phyloP scores from a whole-genome alignment of 2,797 vertebrate species.

The Prunella strophiata region DNA sequence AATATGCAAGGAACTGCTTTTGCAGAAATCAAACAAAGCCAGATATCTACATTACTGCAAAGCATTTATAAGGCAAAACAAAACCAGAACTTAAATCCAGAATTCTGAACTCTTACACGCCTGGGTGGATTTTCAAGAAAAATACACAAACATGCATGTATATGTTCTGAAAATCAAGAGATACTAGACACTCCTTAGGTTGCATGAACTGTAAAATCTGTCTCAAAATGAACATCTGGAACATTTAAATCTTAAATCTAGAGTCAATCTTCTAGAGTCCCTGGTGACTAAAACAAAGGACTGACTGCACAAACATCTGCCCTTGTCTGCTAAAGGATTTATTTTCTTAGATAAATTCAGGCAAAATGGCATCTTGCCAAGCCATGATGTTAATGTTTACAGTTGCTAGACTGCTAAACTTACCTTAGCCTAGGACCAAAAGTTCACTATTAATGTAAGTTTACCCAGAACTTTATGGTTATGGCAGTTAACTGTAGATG shows the following conservation, averaged over 20 bases:
- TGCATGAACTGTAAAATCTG: constrained; percentile 51
- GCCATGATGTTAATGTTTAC: neutral
- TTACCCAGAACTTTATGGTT: neutral
- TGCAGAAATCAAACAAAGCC: constrained; percentile 11
- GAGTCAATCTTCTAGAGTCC: constrained; percentile 8
- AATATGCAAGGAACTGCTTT: constrained; percentile 7
- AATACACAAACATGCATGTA: neutral
- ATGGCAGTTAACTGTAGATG: neutral
- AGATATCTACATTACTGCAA: neutral
- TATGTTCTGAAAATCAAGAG: constrained; percentile 36
- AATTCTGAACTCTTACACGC: neutral
- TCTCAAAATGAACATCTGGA: constrained; percentile 55
- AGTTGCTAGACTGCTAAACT: neutral
- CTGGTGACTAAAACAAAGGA: constrained; percentile 9
- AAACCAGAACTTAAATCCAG: neutral
- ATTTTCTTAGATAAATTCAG: constrained; percentile 8
- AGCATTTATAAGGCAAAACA: neutral
- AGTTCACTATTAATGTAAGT: neutral
- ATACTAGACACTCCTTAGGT: constrained; percentile 18
- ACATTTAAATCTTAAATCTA: constrained; percentile 64
- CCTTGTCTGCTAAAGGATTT: neutral
- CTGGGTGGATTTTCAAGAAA: neutral
- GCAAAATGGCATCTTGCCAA: neutral
- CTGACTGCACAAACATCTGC: constrained; percentile 60
- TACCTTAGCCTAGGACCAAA: neutral